Evolutionary conservation across 2,113 vertebrate species (phyloP).

Genomic region (Muntiacus reevesi): DNA sequence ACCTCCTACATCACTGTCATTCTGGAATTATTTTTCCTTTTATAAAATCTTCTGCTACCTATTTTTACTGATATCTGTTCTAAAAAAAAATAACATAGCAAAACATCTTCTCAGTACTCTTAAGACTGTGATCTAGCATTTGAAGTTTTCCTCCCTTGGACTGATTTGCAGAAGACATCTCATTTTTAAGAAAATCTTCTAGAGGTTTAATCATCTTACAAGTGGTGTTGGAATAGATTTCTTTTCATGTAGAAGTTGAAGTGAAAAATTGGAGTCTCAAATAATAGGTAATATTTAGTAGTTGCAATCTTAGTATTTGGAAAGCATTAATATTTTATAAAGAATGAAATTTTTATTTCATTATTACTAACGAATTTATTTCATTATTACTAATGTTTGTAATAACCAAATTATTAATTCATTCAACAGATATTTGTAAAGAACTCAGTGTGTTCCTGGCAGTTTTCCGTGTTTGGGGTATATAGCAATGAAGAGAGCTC

Average conservation of each 20-base stretch:
- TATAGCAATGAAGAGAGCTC: not conserved
- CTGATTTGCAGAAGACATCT: not conserved
- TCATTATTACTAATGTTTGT: not conserved
- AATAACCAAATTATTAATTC: conserved; percentile 20
- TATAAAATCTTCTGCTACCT: not conserved
- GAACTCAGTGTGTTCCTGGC: not conserved
- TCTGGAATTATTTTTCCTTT: conserved; percentile 11
- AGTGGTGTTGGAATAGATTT: not conserved
- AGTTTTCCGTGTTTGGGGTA: not conserved
- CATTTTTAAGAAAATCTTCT: not conserved
- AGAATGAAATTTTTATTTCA: not conserved
- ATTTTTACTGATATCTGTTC: not conserved
- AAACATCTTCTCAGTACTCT: not conserved
- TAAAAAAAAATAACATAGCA: not conserved
- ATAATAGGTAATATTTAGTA: not conserved
- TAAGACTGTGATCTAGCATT: not conserved
- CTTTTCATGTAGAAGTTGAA: not conserved
- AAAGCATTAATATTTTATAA: conserved; percentile 17
- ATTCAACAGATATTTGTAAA: conserved; percentile 29
- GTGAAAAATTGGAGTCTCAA: not conserved
- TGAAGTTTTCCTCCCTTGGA: not conserved
- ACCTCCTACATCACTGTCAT: not conserved
- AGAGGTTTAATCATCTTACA: not conserved
- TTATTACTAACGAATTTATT: too few relatives aligned
- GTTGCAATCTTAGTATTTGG: not conserved